These are phyloP conservation scores for Bombus breviceps DNA, from an alignment of 1,140 invertebrate genomes.

Conservation along the genomic window DNA sequence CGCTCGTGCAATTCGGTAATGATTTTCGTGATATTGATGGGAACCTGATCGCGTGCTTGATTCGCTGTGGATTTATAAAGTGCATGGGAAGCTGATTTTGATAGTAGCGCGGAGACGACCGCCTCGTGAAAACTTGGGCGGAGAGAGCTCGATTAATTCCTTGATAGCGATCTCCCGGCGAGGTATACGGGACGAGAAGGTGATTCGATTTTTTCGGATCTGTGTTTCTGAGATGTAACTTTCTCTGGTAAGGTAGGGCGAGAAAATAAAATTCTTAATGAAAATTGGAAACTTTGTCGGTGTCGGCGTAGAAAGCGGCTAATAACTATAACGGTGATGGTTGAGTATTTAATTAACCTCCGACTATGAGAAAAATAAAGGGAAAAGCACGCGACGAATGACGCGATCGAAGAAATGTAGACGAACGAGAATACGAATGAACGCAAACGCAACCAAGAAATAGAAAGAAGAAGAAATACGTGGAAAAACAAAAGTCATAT, in stretches of 20 bases:
- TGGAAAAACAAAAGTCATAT: too few species aligned
- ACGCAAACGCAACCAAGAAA: too few species aligned
- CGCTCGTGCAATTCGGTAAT: conserved; percentile 29
- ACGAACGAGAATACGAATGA: neutral
- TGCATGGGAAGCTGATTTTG: neutral
- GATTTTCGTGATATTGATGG: conserved; percentile 15
- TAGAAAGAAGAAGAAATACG: neutral
- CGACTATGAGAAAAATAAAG: neutral
- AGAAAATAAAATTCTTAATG: neutral
- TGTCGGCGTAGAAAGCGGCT: too few species aligned
- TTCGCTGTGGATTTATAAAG: neutral
- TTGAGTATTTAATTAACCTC: neutral
- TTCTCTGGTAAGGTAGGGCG: neutral
- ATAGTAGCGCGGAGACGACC: neutral
- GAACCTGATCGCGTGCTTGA: conserved; percentile 16
- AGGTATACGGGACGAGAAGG: neutral
- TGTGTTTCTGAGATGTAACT: neutral
- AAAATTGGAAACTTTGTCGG: too few species aligned
- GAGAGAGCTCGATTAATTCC: neutral
- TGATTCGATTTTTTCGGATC: neutral
- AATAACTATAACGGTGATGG: too few species aligned
- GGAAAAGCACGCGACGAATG: too few species aligned
- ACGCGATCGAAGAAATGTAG: neutral
- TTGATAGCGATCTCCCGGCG: conserved; percentile 6
- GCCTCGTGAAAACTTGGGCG: neutral